These are phyloP conservation scores for Cololabis saira DNA, from an alignment of 2,113 vertebrate species.

Conservation along the genomic window DNA sequence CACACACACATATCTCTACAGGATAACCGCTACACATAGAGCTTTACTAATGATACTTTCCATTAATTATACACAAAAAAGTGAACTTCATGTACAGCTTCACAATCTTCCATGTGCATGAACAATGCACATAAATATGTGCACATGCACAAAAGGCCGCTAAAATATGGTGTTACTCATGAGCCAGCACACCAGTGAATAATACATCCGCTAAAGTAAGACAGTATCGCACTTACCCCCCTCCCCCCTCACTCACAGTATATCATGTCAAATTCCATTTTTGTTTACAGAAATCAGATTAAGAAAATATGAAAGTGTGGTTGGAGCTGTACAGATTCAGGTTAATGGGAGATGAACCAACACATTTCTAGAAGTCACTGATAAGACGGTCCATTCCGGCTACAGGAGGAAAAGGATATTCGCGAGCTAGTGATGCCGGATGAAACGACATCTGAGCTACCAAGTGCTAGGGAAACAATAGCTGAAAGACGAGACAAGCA, in stretches of 20 bases:
- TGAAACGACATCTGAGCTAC: constrained; percentile 7
- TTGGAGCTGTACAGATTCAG: constrained; percentile 25
- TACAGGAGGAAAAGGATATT: constrained; percentile 3
- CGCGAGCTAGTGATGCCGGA: constrained; percentile 3
- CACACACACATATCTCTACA: constrained; percentile 33
- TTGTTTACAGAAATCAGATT: constrained; percentile 60
- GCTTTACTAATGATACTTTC: constrained; percentile 64
- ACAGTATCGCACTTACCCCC: constrained; percentile 33
- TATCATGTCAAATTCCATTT: constrained; percentile 62
- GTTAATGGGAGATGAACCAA: constrained; percentile 47
- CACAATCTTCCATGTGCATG: constrained; percentile 30
- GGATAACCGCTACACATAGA: constrained; percentile 65
- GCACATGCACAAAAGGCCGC: constrained; percentile 26
- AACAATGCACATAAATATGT: constrained; percentile 16
- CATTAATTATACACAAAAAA: constrained; percentile 76
- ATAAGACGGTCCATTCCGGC: constrained; percentile 20
- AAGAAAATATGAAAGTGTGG: constrained; percentile 50
- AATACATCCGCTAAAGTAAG: constrained; percentile 60
- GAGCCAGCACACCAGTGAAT: constrained; percentile 53
- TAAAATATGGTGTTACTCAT: constrained; percentile 56
- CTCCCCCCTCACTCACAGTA: constrained; percentile 15
- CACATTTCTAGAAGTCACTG: constrained; percentile 46
- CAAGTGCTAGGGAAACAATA: constrained; percentile 14
- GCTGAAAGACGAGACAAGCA: constrained; percentile 5
- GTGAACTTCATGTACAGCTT: constrained; percentile 57